Evolutionary conservation across 2,888 invertebrate genomes (phyloP), one percentile per base, ranked within the genome.

Genomic region (Antheraea assamensis): DNA sequence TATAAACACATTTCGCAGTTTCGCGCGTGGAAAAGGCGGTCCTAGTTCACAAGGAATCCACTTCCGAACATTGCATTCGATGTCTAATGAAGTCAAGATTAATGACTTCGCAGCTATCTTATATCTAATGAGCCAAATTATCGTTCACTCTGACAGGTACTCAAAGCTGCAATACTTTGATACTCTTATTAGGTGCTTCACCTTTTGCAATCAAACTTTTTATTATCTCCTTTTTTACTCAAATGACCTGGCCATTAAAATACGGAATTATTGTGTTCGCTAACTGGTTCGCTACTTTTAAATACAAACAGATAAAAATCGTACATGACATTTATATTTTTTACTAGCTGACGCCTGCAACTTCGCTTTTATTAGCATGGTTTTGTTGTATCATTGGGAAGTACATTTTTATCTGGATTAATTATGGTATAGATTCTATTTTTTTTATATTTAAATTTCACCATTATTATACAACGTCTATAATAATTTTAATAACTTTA

Each of bases 1-100:
- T 94, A 93, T 90, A 90, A 92, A 89, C 87, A 88, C 92, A 93
- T 93, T 93, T 92, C 80, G 89, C 85, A 77, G 76, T 75, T 82
- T 82, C 81, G 90, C 80, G 90, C 89, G 88, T 91, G 91, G 86
- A 88, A 86, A 84, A 84, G 94, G 94, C 88, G 93, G 35, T 68
- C 55, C 58, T 42, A 42, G 21, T 31, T 81, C 76, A 78, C 79
- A 76, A 79, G 83, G 81, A 83, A 83, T 81, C 79, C 80, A 80
- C 82, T 82, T 81, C 82, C 78, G 82, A 82, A 78, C 80, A 76
- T 78, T 64, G 82, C 82, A 83, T 88, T 87, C 83, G 86, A 82
- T 82, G 79, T 79, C 83, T 89, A 88, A 90, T 90, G 87, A 88
- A 87, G 78, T 77, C 74, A 75, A 75, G 82, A 82, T 82, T 81